Percentiles rank a stretch among this genome's conserved stretches.
These are phyloP conservation scores for Oryzias woworae DNA, from an alignment of 2,113 vertebrate genomes.

Conservation along the genomic window DNA sequence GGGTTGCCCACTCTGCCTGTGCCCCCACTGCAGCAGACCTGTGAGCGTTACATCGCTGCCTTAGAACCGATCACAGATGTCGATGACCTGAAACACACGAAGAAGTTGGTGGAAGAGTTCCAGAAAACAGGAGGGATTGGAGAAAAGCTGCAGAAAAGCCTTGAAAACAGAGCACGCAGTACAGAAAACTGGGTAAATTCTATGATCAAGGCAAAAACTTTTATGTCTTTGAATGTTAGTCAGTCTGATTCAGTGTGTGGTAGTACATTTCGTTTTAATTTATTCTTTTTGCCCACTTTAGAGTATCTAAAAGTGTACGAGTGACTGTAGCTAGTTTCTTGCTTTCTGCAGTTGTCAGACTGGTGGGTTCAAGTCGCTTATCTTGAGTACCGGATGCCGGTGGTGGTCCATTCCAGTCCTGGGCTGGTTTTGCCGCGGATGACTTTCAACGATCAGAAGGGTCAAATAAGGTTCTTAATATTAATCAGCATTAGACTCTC, in stretches of 20 bases:
- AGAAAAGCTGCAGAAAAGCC: constrained; percentile 86
- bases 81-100: constrained; percentile 85
- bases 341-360: constrained; percentile 83
- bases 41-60: constrained; percentile 84
- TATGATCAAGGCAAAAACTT: not conserved
- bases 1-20: constrained; percentile 85
- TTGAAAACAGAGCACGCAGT: constrained; percentile 84
- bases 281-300: too few relatives aligned
- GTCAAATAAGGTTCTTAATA: constrained; percentile 18
- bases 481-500: not conserved
- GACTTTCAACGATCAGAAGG: constrained; percentile 11
- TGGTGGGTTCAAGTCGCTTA: constrained; percentile 97
- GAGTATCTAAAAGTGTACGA: too few relatives aligned
- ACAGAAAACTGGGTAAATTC: constrained; percentile 89
- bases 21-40: constrained; percentile 87
- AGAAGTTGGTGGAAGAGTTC: constrained; percentile 83
- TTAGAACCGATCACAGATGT: constrained; percentile 88
- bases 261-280: too few relatives aligned
- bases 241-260: too few relatives aligned
- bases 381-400: constrained; percentile 89
- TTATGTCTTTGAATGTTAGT: not conserved
- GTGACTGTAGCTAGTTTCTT: not conserved
- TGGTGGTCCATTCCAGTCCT: constrained; percentile 60
- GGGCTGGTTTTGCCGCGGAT: constrained; percentile 3
- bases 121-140: constrained; percentile 83